A percentile compares a stretch with the other conserved stretches of the same genome.
Evolutionary conservation across 2,888 invertebrate species (phyloP).

Genomic region (Ichneumoninae sp.): DNA sequence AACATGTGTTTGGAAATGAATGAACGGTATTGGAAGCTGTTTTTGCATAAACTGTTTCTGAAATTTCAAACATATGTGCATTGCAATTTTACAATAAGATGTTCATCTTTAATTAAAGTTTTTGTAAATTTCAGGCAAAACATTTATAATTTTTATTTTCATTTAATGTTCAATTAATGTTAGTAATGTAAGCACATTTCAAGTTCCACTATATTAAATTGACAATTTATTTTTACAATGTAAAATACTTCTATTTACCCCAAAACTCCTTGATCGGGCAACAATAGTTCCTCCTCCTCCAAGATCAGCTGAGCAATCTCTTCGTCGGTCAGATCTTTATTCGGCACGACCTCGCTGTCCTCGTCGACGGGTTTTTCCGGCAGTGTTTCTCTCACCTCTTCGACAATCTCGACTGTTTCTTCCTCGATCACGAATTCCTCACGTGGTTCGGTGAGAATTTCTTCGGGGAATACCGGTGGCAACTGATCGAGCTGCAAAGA

Average conservation of each 20-base stretch:
- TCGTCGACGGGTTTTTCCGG: constrained; percentile 78
- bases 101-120: too few relatives aligned
- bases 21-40: too few relatives aligned
- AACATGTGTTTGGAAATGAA: too few relatives aligned
- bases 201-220: too few relatives aligned
- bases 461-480: constrained; percentile 76
- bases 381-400: constrained; percentile 67
- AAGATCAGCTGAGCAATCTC: constrained; percentile 89
- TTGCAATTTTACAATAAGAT: too few relatives aligned
- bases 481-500: constrained; percentile 64
- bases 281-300: constrained; percentile 88
- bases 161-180: too few relatives aligned
- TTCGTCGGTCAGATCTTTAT: constrained; percentile 86
- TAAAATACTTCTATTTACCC: constrained; percentile 84
- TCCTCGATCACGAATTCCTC: constrained; percentile 69
- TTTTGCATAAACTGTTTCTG: too few relatives aligned
- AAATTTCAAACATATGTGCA: too few relatives aligned
- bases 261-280: constrained; percentile 88
- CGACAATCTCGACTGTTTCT: constrained; percentile 61
- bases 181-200: too few relatives aligned
- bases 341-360: constrained; percentile 79
- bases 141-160: too few relatives aligned
- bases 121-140: too few relatives aligned
- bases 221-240: not conserved
- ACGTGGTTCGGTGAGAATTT: constrained; percentile 63